Evolutionary conservation across 2,888 invertebrate genomes (phyloP).

Genomic region (Sminthurinus aureus): DNA sequence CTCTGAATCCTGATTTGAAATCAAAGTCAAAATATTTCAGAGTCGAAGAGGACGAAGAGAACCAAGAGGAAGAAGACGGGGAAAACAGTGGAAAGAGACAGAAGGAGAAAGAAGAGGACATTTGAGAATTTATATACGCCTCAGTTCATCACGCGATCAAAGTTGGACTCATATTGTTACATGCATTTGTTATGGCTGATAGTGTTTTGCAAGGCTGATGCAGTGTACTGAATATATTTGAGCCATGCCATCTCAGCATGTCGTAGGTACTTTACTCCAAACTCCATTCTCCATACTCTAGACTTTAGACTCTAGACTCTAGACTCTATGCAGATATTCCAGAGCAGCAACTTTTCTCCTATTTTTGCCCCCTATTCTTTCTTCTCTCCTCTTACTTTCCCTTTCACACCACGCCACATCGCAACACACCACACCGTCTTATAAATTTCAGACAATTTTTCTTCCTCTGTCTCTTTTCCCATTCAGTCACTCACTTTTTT

Average conservation of each 20-base stretch:
- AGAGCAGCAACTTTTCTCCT: background rate
- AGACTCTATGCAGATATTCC: too few species aligned
- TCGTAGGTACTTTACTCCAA: background rate
- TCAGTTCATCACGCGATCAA: conserved; percentile 35
- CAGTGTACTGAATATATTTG: background rate
- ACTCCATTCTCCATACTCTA: background rate
- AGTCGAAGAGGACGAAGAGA: conserved; percentile 1
- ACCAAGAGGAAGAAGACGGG: background rate
- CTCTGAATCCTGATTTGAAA: conserved; percentile 13
- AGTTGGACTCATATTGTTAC: background rate
- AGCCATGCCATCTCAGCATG: too few species aligned
- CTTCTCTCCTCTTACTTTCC: background rate
- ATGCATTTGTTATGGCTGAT: background rate
- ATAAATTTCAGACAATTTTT: background rate
- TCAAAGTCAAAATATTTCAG: conserved; percentile 38
- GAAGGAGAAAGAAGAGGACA: conserved; percentile 20
- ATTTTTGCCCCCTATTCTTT: conserved; percentile 13
- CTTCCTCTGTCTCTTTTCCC: background rate
- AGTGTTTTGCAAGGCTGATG: too few species aligned
- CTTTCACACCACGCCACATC: background rate
- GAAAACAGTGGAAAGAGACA: background rate
- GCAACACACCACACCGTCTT: too few species aligned
- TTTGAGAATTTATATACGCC: conserved; percentile 33
- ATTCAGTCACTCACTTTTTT: background rate
- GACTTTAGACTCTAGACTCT: background rate